These are phyloP conservation scores for Condylura cristata DNA, from an alignment of 2,113 vertebrate genomes.

Conservation along the genomic window DNA sequence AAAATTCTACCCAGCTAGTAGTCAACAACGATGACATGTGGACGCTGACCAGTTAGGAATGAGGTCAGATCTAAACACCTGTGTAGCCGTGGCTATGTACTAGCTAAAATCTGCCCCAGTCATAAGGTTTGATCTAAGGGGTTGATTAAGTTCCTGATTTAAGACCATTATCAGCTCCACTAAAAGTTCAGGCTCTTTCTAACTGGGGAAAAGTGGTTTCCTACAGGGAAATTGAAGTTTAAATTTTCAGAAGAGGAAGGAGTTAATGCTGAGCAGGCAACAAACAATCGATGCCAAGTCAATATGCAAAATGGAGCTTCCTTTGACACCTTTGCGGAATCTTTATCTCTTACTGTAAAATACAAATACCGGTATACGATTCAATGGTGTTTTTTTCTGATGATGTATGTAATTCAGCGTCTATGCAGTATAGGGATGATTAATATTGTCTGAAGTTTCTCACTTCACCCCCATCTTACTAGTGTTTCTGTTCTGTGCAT, in stretches of 20 bases:
- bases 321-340: neutral
- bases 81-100: neutral
- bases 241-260: neutral
- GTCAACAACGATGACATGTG: neutral
- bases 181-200: neutral
- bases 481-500: neutral
- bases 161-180: neutral
- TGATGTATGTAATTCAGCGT: neutral
- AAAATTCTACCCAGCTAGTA: neutral
- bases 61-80: neutral
- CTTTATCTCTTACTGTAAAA: neutral
- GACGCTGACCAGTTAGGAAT: neutral
- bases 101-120: neutral
- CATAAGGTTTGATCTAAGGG: neutral
- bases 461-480: neutral
- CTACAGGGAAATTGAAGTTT: conserved; percentile 10
- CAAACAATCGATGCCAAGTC: neutral
- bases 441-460: neutral
- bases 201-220: neutral
- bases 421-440: neutral
- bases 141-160: neutral
- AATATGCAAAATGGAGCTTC: conserved; percentile 15
- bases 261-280: neutral
- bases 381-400: neutral
- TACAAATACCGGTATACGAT: neutral